These are phyloP conservation scores for Dimorphilus gyrociliatus DNA, from an alignment of 2,888 invertebrate genomes.

Conservation along the genomic window DNA sequence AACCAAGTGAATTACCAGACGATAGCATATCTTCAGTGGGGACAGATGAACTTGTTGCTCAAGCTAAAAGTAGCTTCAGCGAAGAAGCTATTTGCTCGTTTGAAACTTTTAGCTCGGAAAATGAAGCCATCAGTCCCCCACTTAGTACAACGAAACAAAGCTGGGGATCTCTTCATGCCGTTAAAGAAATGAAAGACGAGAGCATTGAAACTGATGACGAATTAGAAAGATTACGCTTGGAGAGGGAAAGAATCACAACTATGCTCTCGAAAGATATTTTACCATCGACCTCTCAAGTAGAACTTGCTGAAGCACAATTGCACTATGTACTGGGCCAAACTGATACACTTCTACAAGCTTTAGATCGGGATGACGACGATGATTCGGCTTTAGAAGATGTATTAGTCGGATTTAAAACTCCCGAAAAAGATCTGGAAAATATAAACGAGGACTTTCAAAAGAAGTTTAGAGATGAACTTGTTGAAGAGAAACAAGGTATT, in stretches of 20 bases:
- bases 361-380: conserved; percentile 14
- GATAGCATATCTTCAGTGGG: no score
- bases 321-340: conserved; percentile 38
- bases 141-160: no score
- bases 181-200: conserved; percentile 7
- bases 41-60: no score
- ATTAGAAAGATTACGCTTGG: conserved; percentile 24
- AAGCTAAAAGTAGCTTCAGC: no score
- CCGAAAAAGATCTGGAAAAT: conserved; percentile 9
- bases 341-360: conserved; percentile 26
- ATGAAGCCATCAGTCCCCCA: no score
- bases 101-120: no score
- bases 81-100: no score
- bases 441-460: conserved; percentile 19
- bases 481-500: conserved; percentile 23
- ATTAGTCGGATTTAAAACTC: conserved; percentile 1
- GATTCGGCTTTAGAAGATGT: conserved; percentile 8
- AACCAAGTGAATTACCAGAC: no score
- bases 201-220: conserved; percentile 14
- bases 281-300: conserved; percentile 31
- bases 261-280: conserved; percentile 26
- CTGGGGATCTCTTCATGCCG: conserved; percentile 1
- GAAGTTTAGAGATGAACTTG: conserved; percentile 21
- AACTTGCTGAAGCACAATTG: conserved; percentile 36
- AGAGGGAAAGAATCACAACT: conserved; percentile 27